Evolutionary conservation across 2,888 invertebrate genomes (phyloP).

Genomic region (Drosophila pegasa): DNA sequence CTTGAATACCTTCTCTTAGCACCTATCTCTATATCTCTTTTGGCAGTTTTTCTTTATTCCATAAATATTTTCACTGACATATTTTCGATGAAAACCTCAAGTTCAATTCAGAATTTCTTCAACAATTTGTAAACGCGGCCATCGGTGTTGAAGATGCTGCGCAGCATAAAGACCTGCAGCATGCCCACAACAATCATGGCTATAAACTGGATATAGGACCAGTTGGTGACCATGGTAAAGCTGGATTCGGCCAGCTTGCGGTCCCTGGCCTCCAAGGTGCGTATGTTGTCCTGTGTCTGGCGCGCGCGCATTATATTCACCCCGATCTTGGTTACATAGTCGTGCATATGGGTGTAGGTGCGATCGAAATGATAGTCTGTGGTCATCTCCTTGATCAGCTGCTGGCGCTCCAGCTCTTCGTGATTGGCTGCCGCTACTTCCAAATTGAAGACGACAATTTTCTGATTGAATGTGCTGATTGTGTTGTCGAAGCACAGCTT

Average conservation of each 20-base stretch:
- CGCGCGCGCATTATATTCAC: constrained; percentile 87
- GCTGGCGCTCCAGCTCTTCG: constrained; percentile 85
- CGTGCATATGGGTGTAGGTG: constrained; percentile 87
- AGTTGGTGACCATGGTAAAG: constrained; percentile 91
- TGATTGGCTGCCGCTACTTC: constrained; percentile 87
- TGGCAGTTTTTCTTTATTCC: neutral
- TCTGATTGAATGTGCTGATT: constrained; percentile 91
- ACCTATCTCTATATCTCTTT: too few species aligned
- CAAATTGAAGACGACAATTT: constrained; percentile 93
- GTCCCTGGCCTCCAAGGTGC: constrained; percentile 92
- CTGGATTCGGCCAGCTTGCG: constrained; percentile 92
- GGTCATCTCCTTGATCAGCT: constrained; percentile 81
- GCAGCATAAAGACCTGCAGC: constrained; percentile 91
- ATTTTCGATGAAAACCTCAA: neutral
- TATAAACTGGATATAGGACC: constrained; percentile 90
- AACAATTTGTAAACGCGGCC: constrained; percentile 81
- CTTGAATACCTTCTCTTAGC: too few species aligned
- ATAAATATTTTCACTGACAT: neutral
- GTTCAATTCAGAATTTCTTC: constrained; percentile 57
- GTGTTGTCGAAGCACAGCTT: constrained; percentile 95
- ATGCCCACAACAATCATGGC: constrained; percentile 90
- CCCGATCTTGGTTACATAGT: constrained; percentile 87
- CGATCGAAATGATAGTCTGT: constrained; percentile 87
- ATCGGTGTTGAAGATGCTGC: constrained; percentile 90
- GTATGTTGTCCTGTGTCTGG: constrained; percentile 89